phyloP scores from a whole-genome alignment of 2,888 invertebrate genomes.

The Acanthosepion esculentum region DNA sequence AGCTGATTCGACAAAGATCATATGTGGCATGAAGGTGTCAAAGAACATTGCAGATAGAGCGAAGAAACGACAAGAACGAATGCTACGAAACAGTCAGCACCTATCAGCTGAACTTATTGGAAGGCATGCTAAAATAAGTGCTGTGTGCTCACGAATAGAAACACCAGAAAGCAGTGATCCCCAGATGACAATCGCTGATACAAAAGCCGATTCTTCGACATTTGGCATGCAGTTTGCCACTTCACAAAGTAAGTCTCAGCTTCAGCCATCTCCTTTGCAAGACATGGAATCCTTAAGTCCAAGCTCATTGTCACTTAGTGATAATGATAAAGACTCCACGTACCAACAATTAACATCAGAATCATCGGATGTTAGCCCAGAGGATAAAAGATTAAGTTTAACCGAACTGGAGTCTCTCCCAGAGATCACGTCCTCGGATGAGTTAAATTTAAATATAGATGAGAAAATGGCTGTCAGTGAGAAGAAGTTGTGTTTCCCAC shows the following conservation, averaged over 20 bases:
- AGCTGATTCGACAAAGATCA: not conserved
- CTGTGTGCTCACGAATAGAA: not conserved
- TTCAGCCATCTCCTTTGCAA: not conserved
- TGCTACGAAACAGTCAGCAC: conserved; percentile 41
- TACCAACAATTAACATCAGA: not conserved
- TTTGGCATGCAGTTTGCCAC: not conserved
- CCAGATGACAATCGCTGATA: no score
- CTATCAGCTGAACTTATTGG: conserved; percentile 39
- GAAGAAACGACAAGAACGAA: conserved; percentile 41
- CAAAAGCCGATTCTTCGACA: not conserved
- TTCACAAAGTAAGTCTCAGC: not conserved
- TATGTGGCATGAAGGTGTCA: not conserved
- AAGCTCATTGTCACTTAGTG: not conserved
- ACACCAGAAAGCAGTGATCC: not conserved
- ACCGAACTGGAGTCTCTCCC: not conserved
- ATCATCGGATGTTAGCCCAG: not conserved
- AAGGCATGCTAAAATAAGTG: not conserved
- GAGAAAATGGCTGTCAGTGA: not conserved
- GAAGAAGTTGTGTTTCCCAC: no score
- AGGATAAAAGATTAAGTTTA: not conserved
- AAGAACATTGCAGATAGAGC: not conserved
- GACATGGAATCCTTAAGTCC: not conserved
- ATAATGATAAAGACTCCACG: not conserved
- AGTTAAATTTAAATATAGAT: not conserved
- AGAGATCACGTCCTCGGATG: not conserved